phyloP scores from a whole-genome alignment of 2,888 invertebrate genomes.

The Acleris literana region DNA sequence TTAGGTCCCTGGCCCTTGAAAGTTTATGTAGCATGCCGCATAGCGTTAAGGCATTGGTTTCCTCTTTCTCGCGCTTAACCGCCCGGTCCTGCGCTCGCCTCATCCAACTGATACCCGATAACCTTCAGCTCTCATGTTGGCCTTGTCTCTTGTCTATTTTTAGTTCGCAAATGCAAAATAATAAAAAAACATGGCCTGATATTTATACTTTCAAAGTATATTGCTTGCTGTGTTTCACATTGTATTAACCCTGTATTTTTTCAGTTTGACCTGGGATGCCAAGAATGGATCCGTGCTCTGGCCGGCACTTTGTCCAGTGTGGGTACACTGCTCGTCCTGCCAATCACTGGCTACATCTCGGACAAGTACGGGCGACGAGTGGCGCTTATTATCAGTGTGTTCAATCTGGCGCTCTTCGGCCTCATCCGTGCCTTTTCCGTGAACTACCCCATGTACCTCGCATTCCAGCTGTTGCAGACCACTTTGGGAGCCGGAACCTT shows the following conservation, averaged over 20 bases:
- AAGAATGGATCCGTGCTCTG: conserved; percentile 87
- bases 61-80: no score
- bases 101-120: no score
- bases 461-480: conserved; percentile 79
- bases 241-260: conserved; percentile 41
- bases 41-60: no score
- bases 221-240: no score
- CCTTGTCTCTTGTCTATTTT: no score
- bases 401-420: conserved; percentile 68
- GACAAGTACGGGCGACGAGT: conserved; percentile 84
- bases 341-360: conserved; percentile 87
- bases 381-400: conserved; percentile 74
- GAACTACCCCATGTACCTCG: conserved; percentile 81
- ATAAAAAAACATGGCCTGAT: no score
- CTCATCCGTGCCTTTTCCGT: conserved; percentile 81
- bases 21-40: no score
- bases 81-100: no score
- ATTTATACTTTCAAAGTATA: no score
- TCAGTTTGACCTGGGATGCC: conserved; percentile 86
- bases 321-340: conserved; percentile 87
- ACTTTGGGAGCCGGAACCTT: conserved; percentile 80
- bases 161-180: no score
- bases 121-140: no score
- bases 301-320: conserved; percentile 88
- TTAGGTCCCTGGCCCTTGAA: no score